phyloP scores from a whole-genome alignment of 2,113 vertebrate genomes.

The Pomatorhinus ruficollis region DNA sequence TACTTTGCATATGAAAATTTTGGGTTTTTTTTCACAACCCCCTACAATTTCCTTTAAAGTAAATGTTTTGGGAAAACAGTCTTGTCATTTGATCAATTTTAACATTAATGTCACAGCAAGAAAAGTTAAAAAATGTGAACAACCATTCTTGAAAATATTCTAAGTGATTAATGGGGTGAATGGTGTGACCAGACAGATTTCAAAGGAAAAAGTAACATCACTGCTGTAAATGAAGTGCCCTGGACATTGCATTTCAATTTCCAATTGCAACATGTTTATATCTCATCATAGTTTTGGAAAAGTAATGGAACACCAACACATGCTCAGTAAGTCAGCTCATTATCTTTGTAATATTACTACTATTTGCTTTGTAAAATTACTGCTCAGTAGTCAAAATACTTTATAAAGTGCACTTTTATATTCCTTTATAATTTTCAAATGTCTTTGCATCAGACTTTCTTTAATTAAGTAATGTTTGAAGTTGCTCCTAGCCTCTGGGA shows the following conservation, averaged over 20 bases:
- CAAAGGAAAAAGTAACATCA: neutral
- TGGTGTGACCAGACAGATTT: neutral
- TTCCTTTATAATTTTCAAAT: neutral
- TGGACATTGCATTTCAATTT: neutral
- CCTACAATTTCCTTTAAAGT: neutral
- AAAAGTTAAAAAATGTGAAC: neutral
- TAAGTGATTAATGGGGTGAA: neutral
- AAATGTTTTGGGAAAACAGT: neutral
- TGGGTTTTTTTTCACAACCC: neutral
- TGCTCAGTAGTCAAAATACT: neutral
- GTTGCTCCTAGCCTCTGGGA: slow-evolving; percentile 5
- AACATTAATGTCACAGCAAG: neutral
- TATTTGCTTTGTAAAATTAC: neutral
- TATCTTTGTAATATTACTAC: neutral
- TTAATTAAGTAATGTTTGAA: slow-evolving; percentile 19
- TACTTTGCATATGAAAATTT: neutral
- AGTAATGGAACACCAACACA: neutral
- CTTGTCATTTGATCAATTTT: neutral
- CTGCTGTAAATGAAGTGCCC: neutral
- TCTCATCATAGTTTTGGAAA: neutral
- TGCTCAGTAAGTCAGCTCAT: neutral
- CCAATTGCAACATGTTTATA: neutral
- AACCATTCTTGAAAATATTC: neutral
- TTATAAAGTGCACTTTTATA: neutral
- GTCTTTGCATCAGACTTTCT: neutral